These are phyloP conservation scores for Hozukius guyotensis DNA, from an alignment of 2,797 vertebrate genomes.

Conservation along the genomic window DNA sequence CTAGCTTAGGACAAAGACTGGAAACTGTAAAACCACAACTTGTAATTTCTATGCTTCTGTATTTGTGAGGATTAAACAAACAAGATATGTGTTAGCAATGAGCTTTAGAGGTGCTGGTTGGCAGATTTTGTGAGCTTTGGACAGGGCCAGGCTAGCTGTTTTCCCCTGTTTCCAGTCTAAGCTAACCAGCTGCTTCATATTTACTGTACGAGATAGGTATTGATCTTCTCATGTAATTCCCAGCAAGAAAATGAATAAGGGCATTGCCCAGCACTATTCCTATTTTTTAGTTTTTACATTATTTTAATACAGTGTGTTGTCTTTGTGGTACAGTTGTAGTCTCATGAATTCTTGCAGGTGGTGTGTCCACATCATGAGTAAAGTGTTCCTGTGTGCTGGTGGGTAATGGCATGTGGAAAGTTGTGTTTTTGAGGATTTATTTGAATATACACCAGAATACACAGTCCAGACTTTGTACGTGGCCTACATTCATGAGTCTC, in stretches of 20 bases:
- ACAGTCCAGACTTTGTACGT: conserved; percentile 11
- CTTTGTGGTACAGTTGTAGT: neutral
- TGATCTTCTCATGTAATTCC: neutral
- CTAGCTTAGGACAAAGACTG: neutral
- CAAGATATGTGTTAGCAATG: neutral
- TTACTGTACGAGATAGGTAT: neutral
- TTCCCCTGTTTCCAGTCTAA: neutral
- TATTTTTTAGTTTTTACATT: conserved; percentile 3
- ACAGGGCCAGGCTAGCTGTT: neutral
- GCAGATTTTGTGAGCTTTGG: neutral
- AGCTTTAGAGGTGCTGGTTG: neutral
- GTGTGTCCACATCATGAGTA: neutral
- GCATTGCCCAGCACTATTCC: neutral
- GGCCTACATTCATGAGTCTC: conserved; percentile 41
- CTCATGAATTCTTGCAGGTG: neutral
- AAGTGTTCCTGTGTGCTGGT: neutral
- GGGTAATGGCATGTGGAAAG: conserved; percentile 1
- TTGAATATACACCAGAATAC: conserved; percentile 9
- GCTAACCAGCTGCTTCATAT: conserved; percentile 12
- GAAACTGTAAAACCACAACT: neutral
- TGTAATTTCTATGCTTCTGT: neutral
- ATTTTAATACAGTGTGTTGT: neutral
- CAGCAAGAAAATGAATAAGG: neutral
- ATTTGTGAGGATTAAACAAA: neutral
- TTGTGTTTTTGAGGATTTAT: conserved; percentile 12